Conservation (phyloP, 2,113 vertebrate genomes). For the Brachionichthys hirsutus region DNA sequence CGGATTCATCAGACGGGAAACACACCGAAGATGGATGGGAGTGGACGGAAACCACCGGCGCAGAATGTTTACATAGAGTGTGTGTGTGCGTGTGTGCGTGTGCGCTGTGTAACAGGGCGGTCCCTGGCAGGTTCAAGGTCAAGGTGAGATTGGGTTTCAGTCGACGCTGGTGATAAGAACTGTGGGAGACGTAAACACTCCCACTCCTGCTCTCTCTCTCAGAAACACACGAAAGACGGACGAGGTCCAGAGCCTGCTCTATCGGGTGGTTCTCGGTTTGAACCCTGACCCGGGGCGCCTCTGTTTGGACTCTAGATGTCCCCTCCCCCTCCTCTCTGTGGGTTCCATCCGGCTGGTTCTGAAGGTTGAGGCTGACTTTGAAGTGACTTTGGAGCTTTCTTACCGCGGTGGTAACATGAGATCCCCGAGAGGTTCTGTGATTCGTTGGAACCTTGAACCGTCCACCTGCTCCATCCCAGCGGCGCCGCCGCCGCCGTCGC, state of each 20-base stretch:
- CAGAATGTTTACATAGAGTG: constrained; percentile 21
- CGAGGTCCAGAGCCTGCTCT: neutral
- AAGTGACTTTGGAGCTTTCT: no score
- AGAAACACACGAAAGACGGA: constrained; percentile 17
- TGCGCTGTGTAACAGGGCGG: neutral
- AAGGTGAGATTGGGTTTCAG: constrained; percentile 55
- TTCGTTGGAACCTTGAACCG: neutral
- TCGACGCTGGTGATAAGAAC: constrained; percentile 56
- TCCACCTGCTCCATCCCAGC: neutral
- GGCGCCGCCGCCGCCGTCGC: no score
- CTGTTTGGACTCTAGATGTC: no score
- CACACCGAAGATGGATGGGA: neutral
- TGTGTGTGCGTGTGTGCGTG: neutral
- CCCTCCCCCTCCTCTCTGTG: no score
- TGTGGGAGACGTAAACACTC: constrained; percentile 65
- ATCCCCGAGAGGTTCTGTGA: no score
- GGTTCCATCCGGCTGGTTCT: no score
- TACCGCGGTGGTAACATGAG: no score
- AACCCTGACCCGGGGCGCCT: no score
- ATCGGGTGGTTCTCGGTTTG: neutral
- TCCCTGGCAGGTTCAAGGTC: constrained; percentile 44
- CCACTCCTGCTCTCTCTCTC: constrained; percentile 22
- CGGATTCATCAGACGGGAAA: no score
- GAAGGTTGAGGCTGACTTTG: no score
- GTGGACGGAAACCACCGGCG: neutral